Conservation (phyloP, 2,797 vertebrate genomes). For the Novumbra hubbsi region DNA sequence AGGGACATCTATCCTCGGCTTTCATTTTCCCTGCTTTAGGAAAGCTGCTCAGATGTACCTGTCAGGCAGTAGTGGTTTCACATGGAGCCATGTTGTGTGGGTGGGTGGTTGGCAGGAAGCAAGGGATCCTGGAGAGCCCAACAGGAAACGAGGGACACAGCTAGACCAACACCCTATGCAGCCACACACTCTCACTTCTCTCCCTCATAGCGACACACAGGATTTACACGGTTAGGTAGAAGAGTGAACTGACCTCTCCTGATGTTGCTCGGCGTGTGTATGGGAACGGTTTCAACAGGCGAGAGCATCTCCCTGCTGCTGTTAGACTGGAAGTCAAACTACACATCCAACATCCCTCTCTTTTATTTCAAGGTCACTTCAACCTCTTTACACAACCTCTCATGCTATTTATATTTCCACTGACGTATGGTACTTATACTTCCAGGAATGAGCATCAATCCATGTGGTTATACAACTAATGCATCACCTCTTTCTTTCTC, state of each 20-base stretch:
- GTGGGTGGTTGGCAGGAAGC: background rate
- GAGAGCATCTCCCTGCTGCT: constrained; percentile 54
- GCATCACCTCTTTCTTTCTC: constrained; percentile 8
- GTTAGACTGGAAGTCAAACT: constrained; percentile 28
- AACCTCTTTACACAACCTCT: constrained; percentile 55
- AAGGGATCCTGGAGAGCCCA: background rate
- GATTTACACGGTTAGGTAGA: background rate
- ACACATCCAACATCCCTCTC: constrained; percentile 29
- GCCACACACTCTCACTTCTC: background rate
- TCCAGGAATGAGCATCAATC: constrained; percentile 55
- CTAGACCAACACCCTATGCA: background rate
- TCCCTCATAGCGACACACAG: background rate
- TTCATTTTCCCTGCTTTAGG: background rate
- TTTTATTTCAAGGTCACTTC: constrained; percentile 47
- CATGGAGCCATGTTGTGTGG: background rate
- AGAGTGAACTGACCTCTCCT: constrained; percentile 10
- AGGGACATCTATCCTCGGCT: background rate
- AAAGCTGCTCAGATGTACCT: background rate
- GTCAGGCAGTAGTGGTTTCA: background rate
- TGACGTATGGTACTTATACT: constrained; percentile 56
- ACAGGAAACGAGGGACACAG: background rate
- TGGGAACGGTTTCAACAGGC: constrained; percentile 53
- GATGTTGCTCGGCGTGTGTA: constrained; percentile 37
- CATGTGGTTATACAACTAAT: constrained; percentile 63
- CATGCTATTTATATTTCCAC: constrained; percentile 66